Conservation (phyloP, 1,140 invertebrate genomes). For the Drosophila busckii region DNA sequence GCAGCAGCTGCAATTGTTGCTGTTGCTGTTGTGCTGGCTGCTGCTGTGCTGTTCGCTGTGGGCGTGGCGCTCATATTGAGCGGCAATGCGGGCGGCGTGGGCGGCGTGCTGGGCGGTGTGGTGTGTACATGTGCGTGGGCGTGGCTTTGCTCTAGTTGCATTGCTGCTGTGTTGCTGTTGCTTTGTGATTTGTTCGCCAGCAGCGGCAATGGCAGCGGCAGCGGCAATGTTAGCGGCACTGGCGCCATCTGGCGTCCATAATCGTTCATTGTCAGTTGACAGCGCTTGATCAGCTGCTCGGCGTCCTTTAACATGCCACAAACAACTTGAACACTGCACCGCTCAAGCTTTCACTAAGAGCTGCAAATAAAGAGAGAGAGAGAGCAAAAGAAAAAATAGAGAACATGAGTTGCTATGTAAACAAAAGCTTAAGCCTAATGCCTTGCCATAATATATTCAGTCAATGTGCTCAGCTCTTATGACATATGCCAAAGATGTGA, state of each 20-base stretch:
- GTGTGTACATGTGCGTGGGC: slow-evolving; percentile 44
- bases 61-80: slow-evolving; percentile 61
- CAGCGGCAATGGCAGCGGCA: slow-evolving; percentile 32
- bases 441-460: slow-evolving; percentile 52
- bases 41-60: not conserved
- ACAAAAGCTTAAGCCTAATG: slow-evolving; percentile 38
- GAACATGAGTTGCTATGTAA: slow-evolving; percentile 21
- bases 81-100: slow-evolving; percentile 60
- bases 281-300: slow-evolving; percentile 67
- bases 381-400: not conserved
- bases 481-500: slow-evolving; percentile 75
- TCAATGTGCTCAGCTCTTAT: slow-evolving; percentile 48
- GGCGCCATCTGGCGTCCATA: slow-evolving; percentile 60
- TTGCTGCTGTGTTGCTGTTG: slow-evolving; percentile 6
- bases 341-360: slow-evolving; percentile 11
- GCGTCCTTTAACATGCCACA: slow-evolving; percentile 75
- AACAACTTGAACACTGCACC: slow-evolving; percentile 20
- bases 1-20: slow-evolving; percentile 5
- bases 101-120: slow-evolving; percentile 69
- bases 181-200: slow-evolving; percentile 40
- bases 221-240: slow-evolving; percentile 36
- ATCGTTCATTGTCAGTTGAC: slow-evolving; percentile 68
- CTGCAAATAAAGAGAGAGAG: not conserved
- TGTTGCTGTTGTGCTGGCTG: not conserved
- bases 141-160: slow-evolving; percentile 33